phyloP scores from a whole-genome alignment of 1,140 invertebrate species.

The Rhyzopertha dominica region DNA sequence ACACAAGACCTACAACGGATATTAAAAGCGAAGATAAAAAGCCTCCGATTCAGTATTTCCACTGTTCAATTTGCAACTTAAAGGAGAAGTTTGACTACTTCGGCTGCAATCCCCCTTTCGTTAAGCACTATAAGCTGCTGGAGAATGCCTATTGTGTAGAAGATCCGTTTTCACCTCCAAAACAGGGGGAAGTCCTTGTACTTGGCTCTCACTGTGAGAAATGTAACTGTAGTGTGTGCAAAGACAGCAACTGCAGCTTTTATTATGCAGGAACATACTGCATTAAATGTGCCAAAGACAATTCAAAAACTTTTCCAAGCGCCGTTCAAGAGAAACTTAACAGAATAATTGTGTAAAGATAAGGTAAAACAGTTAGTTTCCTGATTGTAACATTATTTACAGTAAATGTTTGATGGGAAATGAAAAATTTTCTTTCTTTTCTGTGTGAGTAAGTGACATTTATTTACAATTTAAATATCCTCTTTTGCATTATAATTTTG shows the following conservation, averaged over 20 bases:
- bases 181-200: constrained; percentile 63
- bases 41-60: constrained; percentile 48
- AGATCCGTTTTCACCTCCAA: constrained; percentile 71
- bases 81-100: constrained; percentile 68
- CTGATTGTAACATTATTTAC: too few relatives aligned
- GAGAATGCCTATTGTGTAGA: constrained; percentile 70
- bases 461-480: too few relatives aligned
- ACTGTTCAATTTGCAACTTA: constrained; percentile 60
- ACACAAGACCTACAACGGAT: too few relatives aligned
- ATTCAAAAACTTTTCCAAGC: constrained; percentile 59
- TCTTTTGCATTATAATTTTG: too few relatives aligned
- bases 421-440: too few relatives aligned
- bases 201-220: constrained; percentile 67
- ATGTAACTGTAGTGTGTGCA: constrained; percentile 66
- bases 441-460: too few relatives aligned
- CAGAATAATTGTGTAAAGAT: constrained; percentile 28
- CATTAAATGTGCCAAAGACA: constrained; percentile 57
- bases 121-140: constrained; percentile 51
- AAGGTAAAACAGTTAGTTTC: too few relatives aligned
- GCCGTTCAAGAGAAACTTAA: constrained; percentile 37
- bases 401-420: too few relatives aligned
- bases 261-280: constrained; percentile 74
- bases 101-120: constrained; percentile 65
- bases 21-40: constrained; percentile 12
- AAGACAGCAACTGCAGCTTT: constrained; percentile 68